Base-by-base conservation (phyloP, 2,888 invertebrate genomes). In the Germaria angustata region DNA sequence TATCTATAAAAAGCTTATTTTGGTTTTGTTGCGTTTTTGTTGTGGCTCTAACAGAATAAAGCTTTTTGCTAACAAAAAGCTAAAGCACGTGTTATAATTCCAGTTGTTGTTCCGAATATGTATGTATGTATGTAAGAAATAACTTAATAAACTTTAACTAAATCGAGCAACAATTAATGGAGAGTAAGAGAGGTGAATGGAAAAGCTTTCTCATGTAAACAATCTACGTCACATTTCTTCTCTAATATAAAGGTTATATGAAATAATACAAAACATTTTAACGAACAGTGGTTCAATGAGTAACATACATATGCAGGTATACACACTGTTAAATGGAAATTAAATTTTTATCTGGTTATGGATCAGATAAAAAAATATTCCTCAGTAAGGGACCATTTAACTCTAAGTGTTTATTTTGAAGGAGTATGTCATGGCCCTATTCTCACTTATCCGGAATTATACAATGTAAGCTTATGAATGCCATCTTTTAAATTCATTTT, bases 191-290 rank as follows among this genome's bases (percentile, higher is more conserved):
- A 53, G 36, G 57, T 71, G 15, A 81, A 65, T 66, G 46, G 59
- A 32, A 34, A 49, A 65, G 71, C 78, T 78, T 73, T 44, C 73
- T 20, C 41, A 24, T 59, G 69, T 63, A 73, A 78, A 78, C 78
- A 78, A 84, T 81, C 78, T 73, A 84, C 84, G 81, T 84, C 84
- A 84, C 66, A 66, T 44, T 28, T 63, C 68, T 59, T 55, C 24
- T 51, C 13, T 51, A 49, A 57, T 15, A 59, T 24, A n/a, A 22
- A 46, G n/a, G 55, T 39, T 8, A 46, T 39, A 55, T 39, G 36
- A 39, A 34, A 46, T 46, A 34, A 57, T 28, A 57, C 55, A 55
- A 46, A 66, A 20, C 20, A 17, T 57, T 49, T 46, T 2, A 8
- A 22, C 17, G 28, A 11, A 75, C 76, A 76, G 76, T 76, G 68